These are phyloP conservation scores for Pelecanoides urinatrix DNA, from an alignment of 2,113 vertebrate species.

Conservation along the genomic window DNA sequence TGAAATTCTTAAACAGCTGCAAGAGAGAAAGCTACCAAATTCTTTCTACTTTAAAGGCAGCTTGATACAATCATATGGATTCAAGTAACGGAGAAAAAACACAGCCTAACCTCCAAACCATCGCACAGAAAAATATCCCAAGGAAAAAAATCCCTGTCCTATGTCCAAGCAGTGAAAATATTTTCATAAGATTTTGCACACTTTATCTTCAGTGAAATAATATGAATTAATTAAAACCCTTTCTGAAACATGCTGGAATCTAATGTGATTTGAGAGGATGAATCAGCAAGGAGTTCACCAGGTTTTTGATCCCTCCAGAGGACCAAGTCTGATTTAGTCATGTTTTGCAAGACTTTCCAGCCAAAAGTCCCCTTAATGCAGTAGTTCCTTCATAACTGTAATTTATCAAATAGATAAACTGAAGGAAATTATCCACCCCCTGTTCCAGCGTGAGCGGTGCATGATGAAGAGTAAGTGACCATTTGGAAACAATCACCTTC, in stretches of 20 bases:
- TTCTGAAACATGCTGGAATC: neutral
- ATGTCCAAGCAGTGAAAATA: neutral
- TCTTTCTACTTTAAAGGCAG: neutral
- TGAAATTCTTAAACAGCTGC: neutral
- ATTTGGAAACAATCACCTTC: neutral
- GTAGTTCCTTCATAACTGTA: neutral
- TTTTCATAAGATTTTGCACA: neutral
- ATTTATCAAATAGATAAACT: neutral
- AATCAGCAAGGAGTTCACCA: neutral
- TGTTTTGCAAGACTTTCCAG: neutral
- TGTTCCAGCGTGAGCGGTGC: neutral
- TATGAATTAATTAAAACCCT: neutral
- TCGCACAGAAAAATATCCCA: neutral
- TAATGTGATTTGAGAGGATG: neutral
- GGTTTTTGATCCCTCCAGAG: constrained; percentile 6
- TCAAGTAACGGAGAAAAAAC: neutral
- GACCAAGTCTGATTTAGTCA: neutral
- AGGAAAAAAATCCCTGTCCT: neutral
- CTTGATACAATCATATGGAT: neutral
- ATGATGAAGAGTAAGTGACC: neutral
- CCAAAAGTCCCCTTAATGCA: neutral
- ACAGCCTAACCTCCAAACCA: neutral
- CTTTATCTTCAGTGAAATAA: neutral
- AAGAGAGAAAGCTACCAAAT: neutral
- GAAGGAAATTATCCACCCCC: neutral